A percentile compares a stretch with the other conserved stretches of the same genome.
Evolutionary conservation across 2,797 vertebrate genomes (phyloP).

Genomic region (Nasua narica): DNA sequence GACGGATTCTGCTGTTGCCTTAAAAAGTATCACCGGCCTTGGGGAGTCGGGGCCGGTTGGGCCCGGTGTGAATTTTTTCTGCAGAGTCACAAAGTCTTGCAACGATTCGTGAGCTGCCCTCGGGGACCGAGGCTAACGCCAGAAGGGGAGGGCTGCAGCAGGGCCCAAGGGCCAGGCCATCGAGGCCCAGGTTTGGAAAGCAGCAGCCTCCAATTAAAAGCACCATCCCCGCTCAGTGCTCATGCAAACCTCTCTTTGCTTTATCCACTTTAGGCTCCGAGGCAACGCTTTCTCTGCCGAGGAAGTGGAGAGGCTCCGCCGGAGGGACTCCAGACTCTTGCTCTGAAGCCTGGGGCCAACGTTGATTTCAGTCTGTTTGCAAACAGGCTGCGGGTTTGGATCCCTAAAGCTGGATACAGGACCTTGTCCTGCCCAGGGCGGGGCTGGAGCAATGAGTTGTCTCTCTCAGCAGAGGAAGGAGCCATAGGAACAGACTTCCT

Average conservation of each 20-base stretch:
- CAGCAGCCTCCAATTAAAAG: background rate
- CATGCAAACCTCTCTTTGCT: background rate
- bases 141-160: background rate
- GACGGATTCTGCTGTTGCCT: constrained; percentile 10
- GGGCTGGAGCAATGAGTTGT: background rate
- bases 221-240: background rate
- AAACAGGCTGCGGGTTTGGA: background rate
- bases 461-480: background rate
- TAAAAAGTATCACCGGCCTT: background rate
- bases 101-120: background rate
- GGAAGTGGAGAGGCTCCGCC: constrained; percentile 82
- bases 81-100: background rate
- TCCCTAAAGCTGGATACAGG: background rate
- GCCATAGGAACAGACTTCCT: too few species aligned
- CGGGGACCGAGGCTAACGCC: background rate
- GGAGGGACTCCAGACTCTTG: constrained; percentile 72
- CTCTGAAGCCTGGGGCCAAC: background rate
- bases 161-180: background rate
- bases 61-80: background rate
- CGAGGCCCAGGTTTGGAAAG: background rate
- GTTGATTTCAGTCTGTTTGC: background rate
- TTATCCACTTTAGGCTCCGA: constrained; percentile 82
- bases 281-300: constrained; percentile 86
- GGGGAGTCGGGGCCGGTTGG: background rate
- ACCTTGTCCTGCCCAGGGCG: background rate